These are phyloP conservation scores for Malaclemys terrapin DNA, from an alignment of 2,113 vertebrate species.

Conservation along the genomic window DNA sequence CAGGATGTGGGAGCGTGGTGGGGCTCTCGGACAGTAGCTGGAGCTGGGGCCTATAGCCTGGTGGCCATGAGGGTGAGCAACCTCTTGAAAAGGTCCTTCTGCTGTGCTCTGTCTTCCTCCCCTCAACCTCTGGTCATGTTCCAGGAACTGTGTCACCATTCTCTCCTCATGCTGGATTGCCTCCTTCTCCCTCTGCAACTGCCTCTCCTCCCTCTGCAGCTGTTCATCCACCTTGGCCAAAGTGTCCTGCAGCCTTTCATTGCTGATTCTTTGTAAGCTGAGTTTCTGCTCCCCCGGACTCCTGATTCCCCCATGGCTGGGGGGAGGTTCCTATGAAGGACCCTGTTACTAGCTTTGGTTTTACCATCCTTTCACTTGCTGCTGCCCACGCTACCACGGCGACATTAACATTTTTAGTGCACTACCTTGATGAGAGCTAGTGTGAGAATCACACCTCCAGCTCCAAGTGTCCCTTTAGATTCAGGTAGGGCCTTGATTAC, in stretches of 20 bases:
- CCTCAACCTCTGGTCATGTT: neutral
- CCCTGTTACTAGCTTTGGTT: neutral
- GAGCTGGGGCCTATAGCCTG: neutral
- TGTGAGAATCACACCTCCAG: neutral
- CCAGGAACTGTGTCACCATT: neutral
- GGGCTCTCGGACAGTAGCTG: neutral
- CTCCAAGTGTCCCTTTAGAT: neutral
- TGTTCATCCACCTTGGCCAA: neutral
- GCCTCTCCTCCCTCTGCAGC: neutral
- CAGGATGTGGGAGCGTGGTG: neutral
- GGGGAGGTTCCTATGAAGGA: neutral
- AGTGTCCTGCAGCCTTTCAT: neutral
- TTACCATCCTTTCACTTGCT: neutral
- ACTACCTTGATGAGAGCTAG: neutral
- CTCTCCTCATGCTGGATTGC: neutral
- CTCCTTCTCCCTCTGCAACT: neutral
- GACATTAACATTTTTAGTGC: neutral
- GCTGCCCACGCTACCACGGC: neutral
- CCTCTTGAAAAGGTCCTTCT: neutral
- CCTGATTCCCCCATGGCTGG: neutral
- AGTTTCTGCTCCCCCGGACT: neutral
- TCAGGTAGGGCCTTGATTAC: neutral
- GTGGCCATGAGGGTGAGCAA: neutral
- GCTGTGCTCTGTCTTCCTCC: neutral
- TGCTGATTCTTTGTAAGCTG: neutral